phyloP scores from a whole-genome alignment of 1,140 invertebrate species.

The Zaprionus ornatus region DNA sequence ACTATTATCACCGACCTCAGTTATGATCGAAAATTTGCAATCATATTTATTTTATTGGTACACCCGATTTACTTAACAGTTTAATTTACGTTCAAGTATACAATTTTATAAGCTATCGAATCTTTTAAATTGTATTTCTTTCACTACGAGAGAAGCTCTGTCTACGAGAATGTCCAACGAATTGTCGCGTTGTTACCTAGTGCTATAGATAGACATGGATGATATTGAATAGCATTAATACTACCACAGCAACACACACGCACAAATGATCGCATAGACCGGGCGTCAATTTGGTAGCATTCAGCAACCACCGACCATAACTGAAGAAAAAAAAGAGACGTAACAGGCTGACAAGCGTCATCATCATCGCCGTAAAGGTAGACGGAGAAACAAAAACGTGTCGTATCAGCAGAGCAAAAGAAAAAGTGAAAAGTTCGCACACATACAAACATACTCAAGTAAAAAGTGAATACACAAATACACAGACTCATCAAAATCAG shows the following conservation, averaged over 20 bases:
- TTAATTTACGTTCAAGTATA: neutral
- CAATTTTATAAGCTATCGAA: no score
- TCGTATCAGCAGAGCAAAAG: neutral
- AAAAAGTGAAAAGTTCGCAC: neutral
- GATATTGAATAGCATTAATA: conserved; percentile 52
- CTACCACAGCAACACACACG: conserved; percentile 27
- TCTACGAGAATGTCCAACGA: conserved; percentile 11
- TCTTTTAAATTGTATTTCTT: conserved; percentile 25
- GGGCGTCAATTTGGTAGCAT: conserved; percentile 7
- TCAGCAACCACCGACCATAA: conserved; percentile 18
- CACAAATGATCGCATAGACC: conserved; percentile 41
- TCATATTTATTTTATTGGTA: neutral
- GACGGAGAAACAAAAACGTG: neutral
- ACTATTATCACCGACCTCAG: neutral
- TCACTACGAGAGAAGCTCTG: neutral
- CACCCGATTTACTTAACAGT: neutral
- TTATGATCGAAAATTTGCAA: neutral
- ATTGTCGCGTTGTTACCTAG: conserved; percentile 46
- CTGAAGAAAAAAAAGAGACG: conserved; percentile 17
- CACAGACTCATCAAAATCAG: neutral
- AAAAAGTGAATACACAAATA: neutral
- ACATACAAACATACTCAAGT: neutral
- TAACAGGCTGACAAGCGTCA: conserved; percentile 6
- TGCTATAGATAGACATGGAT: conserved; percentile 65
- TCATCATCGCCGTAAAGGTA: neutral